Evolutionary conservation across 2,797 vertebrate genomes (phyloP).

Genomic region (Anas bernieri): DNA sequence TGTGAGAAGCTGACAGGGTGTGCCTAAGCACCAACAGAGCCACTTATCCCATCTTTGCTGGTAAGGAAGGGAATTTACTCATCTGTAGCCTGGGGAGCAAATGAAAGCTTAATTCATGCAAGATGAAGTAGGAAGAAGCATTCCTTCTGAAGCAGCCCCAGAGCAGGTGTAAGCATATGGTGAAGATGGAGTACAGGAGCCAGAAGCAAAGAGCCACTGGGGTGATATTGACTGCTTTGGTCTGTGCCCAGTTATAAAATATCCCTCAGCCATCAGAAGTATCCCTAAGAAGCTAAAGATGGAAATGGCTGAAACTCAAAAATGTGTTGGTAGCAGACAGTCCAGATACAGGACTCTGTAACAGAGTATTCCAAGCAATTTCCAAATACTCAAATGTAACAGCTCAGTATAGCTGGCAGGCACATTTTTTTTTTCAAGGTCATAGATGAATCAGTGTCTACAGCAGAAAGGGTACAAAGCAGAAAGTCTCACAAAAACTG

Average conservation of each 20-base stretch:
- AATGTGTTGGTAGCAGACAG: not conserved
- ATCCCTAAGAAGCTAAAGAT: not conserved
- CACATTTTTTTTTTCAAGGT: not conserved
- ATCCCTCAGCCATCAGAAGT: not conserved
- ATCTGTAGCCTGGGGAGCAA: not conserved
- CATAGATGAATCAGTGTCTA: not conserved
- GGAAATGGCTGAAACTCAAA: not conserved
- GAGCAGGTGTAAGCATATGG: not conserved
- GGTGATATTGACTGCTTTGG: not conserved
- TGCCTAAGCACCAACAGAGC: not conserved
- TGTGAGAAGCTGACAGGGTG: not conserved
- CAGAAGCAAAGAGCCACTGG: not conserved
- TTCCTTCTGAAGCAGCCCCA: not conserved
- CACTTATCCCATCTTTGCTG: not conserved
- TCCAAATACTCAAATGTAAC: not conserved
- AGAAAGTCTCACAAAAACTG: not conserved
- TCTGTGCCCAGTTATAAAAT: not conserved
- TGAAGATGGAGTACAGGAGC: not conserved
- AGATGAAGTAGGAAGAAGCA: not conserved
- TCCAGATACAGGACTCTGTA: not conserved
- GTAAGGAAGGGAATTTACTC: not conserved
- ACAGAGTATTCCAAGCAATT: rapidly evolving
- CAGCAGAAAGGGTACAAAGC: not conserved
- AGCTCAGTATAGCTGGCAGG: not conserved
- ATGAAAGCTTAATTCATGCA: not conserved